These are phyloP conservation scores for Bolborhynchus lineola DNA, from an alignment of 2,113 vertebrate species.

Conservation along the genomic window DNA sequence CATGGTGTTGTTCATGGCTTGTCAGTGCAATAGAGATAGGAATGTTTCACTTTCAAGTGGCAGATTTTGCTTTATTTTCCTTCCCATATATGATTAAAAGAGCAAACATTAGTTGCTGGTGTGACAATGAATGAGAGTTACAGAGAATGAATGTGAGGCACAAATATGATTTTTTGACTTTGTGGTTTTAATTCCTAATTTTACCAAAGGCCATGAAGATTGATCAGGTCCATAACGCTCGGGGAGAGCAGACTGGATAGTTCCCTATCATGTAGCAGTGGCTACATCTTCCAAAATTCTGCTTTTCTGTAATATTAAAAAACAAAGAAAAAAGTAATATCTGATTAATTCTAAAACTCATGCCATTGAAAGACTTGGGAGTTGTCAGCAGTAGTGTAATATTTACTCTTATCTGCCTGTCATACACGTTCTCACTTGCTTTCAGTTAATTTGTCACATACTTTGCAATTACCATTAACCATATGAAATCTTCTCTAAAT, in stretches of 20 bases:
- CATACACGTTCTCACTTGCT: background rate
- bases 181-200: background rate
- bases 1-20: background rate
- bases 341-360: background rate
- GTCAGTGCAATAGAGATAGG: background rate
- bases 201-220: background rate
- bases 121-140: background rate
- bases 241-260: background rate
- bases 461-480: background rate
- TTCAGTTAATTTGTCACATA: slow-evolving; percentile 13
- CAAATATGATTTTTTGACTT: background rate
- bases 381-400: background rate
- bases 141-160: background rate
- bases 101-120: background rate
- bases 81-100: background rate
- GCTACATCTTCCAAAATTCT: background rate
- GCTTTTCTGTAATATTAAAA: background rate
- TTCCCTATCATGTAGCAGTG: background rate
- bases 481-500: background rate
- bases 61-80: background rate
- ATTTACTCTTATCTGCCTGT: background rate
- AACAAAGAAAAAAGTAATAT: background rate
- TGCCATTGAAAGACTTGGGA: background rate
- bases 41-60: background rate
- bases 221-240: background rate